phyloP scores from a whole-genome alignment of 1,140 invertebrate genomes.

The Drosophila pseudoobscura region DNA sequence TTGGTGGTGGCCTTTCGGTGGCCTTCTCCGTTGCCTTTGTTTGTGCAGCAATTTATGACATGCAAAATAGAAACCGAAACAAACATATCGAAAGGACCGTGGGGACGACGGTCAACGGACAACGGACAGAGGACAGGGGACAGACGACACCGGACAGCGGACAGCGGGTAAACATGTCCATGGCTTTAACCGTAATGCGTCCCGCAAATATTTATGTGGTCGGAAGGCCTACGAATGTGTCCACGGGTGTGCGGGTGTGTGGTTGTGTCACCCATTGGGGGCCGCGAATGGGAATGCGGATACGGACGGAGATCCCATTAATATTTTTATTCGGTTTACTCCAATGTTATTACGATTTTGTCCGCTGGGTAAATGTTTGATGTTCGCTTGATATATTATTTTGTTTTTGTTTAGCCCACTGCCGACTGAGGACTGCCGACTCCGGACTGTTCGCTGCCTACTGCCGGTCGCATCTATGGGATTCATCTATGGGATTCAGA shows the following conservation, averaged over 20 bases:
- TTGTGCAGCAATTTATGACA: conserved; percentile 65
- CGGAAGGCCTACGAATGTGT: neutral
- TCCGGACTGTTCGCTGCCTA: neutral
- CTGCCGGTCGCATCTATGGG: conserved; percentile 4
- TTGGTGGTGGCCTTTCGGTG: neutral
- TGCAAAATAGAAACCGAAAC: conserved; percentile 53
- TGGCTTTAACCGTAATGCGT: conserved; percentile 43
- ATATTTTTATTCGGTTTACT: conserved; percentile 62
- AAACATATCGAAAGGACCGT: conserved; percentile 43
- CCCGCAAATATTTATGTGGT: conserved; percentile 60
- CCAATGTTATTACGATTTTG: conserved; percentile 33
- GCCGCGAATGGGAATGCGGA: too few species aligned
- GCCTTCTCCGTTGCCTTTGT: conserved; percentile 46
- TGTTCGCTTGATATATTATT: conserved; percentile 35
- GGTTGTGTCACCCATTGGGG: neutral
- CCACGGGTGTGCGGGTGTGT: neutral
- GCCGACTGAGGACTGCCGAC: neutral
- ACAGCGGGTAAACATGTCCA: conserved; percentile 26
- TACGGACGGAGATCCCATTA: conserved; percentile 34
- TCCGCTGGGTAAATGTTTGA: conserved; percentile 25
- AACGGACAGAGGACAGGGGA: too few species aligned
- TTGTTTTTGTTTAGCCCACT: conserved; percentile 23
- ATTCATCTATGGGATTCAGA: neutral
- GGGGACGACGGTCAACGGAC: conserved; percentile 37
- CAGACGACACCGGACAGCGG: too few species aligned